Base-by-base conservation (phyloP, 2,797 vertebrate genomes). In the Vespertilio murinus region DNA sequence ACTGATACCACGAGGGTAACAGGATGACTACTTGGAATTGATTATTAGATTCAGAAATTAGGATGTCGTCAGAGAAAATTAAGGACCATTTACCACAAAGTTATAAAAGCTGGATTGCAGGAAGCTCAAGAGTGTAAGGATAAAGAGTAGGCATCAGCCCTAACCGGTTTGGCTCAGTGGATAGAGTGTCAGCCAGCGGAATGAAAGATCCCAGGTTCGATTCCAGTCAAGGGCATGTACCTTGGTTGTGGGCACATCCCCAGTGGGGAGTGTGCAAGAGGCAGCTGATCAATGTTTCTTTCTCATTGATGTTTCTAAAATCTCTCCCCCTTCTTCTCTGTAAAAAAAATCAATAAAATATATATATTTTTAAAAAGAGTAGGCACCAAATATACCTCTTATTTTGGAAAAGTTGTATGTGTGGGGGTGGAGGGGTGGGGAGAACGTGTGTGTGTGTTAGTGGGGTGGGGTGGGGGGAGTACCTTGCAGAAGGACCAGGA, bases 41-140 rank as follows among this genome's bases (percentile, higher is more conserved):
- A 12, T 25, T 17, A 78, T 85, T 90, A 85, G 38, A 82, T 90
- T 93, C 64, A 17, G 64, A 93, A 91, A 59, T 82, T 74, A 75
- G 38, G n/a, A 20, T 69, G 7, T 79, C 45, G 8, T 70, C 75
- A 69, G 42, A 87, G 38, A 94, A 22, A 91, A 80, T 74, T 86
- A 89, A 91, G 91, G 69, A 78, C 30, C 42, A 87, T 85, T 77
- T 88, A 6, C 38, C 28, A 82, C 20, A 77, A 47, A 54, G 6
- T 88, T 94, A 79, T 79, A 22, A 85, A 90, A 88, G 47, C 28
- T n/a, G 90, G 20, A 69, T 16, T 93, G 9, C 54, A 93, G 87
- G 52, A 47, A 81, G 35, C 49, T 71, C 47, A 82, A 73, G 42
- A 93, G 35, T 73, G 7, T 25, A 91, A 71, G 40, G 61, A 22